Evolutionary conservation across 1,140 invertebrate genomes (phyloP).

Genomic region (Archegozetes longisetosus): DNA sequence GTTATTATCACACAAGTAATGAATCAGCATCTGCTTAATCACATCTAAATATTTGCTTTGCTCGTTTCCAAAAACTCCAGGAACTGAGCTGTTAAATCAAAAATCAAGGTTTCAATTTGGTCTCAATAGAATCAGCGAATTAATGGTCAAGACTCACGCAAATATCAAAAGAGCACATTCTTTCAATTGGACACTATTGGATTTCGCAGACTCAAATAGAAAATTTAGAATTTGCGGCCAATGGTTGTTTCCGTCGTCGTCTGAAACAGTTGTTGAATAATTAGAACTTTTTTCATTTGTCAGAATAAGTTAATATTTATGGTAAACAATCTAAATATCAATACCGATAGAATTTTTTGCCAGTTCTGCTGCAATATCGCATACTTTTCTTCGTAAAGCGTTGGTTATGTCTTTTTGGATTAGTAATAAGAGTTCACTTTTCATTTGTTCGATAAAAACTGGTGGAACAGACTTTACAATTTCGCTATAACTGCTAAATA

Average conservation of each 20-base stretch:
- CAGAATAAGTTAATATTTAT: background rate
- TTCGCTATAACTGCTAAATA: constrained; percentile 74
- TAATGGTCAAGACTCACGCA: constrained; percentile 41
- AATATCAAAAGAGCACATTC: constrained; percentile 89
- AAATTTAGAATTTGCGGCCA: constrained; percentile 96
- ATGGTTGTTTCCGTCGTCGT: constrained; percentile 87
- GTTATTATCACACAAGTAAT: constrained; percentile 52
- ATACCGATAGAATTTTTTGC: constrained; percentile 71
- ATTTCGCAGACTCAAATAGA: constrained; percentile 82
- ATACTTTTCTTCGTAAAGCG: constrained; percentile 68
- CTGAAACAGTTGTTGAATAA: too few species aligned
- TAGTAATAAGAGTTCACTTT: constrained; percentile 63
- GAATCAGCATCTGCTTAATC: constrained; percentile 83
- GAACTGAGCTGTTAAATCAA: constrained; percentile 52
- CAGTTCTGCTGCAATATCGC: constrained; percentile 84
- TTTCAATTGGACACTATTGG: constrained; percentile 59
- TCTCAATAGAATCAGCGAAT: background rate
- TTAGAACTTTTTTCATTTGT: background rate
- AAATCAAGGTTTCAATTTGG: constrained; percentile 1
- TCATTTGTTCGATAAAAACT: constrained; percentile 63
- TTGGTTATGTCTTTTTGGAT: constrained; percentile 59
- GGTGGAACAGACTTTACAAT: constrained; percentile 64
- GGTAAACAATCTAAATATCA: background rate
- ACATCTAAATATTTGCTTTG: constrained; percentile 76
- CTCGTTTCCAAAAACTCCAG: constrained; percentile 90